Evolutionary conservation across 2,888 invertebrate genomes (phyloP).

Genomic region (Oegoconia quadripuncta): DNA sequence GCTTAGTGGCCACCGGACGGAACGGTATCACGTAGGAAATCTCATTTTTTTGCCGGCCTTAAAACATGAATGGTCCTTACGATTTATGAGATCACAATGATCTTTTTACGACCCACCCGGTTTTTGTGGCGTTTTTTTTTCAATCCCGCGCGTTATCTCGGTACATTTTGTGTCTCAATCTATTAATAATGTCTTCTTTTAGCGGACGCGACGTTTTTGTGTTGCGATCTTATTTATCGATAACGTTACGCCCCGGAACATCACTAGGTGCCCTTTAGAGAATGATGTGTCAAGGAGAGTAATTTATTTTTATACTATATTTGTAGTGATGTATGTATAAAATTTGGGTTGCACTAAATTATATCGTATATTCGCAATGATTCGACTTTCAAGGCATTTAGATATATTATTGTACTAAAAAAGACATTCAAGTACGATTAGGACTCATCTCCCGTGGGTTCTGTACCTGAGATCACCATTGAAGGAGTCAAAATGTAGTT

Average conservation of each 20-base stretch:
- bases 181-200: conserved; percentile 75
- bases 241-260: conserved; percentile 42
- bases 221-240: conserved; percentile 51
- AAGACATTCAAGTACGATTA: no score
- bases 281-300: not conserved
- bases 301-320: no score
- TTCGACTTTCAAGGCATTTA: no score
- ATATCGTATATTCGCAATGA: no score
- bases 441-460: no score
- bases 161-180: conserved; percentile 75
- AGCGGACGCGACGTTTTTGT: conserved; percentile 57
- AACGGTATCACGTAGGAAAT: conserved; percentile 70
- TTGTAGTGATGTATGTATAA: no score
- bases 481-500: no score
- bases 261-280: conserved; percentile 26
- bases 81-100: conserved; percentile 74
- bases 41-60: conserved; percentile 59
- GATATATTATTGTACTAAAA: no score
- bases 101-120: conserved; percentile 65
- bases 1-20: conserved; percentile 63
- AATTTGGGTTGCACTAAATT: no score
- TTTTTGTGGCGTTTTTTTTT: conserved; percentile 47
- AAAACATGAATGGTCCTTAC: conserved; percentile 74
- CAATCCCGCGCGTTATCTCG: conserved; percentile 51
- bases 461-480: no score